phyloP scores from a whole-genome alignment of 2,888 invertebrate species.

The Drosophila vallismaia region DNA sequence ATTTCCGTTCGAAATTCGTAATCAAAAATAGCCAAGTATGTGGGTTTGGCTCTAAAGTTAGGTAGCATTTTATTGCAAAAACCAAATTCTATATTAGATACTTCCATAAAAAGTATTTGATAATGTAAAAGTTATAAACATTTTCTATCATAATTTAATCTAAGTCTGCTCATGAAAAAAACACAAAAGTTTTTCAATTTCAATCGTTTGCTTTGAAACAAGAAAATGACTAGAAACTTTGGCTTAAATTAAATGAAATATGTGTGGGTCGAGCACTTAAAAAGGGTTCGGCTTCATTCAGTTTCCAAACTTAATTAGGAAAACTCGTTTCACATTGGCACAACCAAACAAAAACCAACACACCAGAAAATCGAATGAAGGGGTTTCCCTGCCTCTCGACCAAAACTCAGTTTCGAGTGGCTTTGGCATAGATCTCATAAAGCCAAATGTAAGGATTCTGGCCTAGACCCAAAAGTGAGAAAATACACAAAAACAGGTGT shows the following conservation, averaged over 20 bases:
- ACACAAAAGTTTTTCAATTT: conserved; percentile 62
- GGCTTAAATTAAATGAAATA: conserved; percentile 61
- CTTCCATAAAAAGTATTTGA: not conserved
- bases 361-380: conserved; percentile 65
- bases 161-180: conserved; percentile 48
- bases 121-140: not conserved
- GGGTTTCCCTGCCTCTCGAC: conserved; percentile 12
- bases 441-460: conserved; percentile 49
- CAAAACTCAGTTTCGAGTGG: conserved; percentile 56
- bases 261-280: conserved; percentile 54
- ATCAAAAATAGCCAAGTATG: not conserved
- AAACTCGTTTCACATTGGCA: conserved; percentile 42
- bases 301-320: conserved; percentile 66
- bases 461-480: conserved; percentile 32
- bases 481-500: conserved; percentile 55
- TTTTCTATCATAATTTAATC: conserved; percentile 54
- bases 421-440: conserved; percentile 39
- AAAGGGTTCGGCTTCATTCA: conserved; percentile 55
- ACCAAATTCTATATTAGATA: not conserved
- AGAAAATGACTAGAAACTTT: conserved; percentile 47
- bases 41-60: not conserved
- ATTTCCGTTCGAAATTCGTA: not conserved
- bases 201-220: conserved; percentile 46
- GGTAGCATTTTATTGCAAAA: not conserved
- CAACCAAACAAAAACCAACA: conserved; percentile 43